phyloP scores from a whole-genome alignment of 1,140 invertebrate species.

The Monochamus saltuarius region DNA sequence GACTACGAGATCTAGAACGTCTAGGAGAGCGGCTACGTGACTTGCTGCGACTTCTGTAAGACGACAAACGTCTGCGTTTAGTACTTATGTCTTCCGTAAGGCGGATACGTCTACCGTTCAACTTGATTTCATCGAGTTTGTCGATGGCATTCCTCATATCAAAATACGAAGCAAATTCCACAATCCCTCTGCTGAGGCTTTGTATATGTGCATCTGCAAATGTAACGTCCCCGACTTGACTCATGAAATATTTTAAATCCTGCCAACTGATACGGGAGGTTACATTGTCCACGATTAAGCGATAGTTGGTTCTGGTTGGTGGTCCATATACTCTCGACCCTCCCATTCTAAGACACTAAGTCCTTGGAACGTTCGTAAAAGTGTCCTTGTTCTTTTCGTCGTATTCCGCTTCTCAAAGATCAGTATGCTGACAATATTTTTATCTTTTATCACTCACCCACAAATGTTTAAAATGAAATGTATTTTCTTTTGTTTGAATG shows the following conservation, averaged over 20 bases:
- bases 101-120: constrained; percentile 90
- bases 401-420: constrained; percentile 67
- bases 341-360: constrained; percentile 67
- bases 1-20: constrained; percentile 65
- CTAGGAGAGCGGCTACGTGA: constrained; percentile 68
- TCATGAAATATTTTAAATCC: constrained; percentile 99
- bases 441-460: constrained; percentile 36
- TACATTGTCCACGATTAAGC: constrained; percentile 95
- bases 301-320: constrained; percentile 94
- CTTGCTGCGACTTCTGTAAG: constrained; percentile 69
- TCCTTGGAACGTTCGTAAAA: constrained; percentile 30
- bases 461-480: constrained; percentile 3
- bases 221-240: constrained; percentile 97
- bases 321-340: constrained; percentile 95
- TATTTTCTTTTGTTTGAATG: constrained; percentile 27
- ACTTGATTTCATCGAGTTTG: constrained; percentile 93
- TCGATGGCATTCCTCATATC: constrained; percentile 96
- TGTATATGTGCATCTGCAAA: constrained; percentile 95
- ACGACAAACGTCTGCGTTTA: constrained; percentile 64
- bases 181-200: constrained; percentile 84
- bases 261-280: constrained; percentile 98
- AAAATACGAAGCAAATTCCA: constrained; percentile 87
- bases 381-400: constrained; percentile 55
- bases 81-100: constrained; percentile 83
- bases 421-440: constrained; percentile 61